Evolutionary conservation across 2,888 invertebrate species (phyloP), one percentile per base, ranked within the genome.

Genomic region (Caenorhabditis sp.): DNA sequence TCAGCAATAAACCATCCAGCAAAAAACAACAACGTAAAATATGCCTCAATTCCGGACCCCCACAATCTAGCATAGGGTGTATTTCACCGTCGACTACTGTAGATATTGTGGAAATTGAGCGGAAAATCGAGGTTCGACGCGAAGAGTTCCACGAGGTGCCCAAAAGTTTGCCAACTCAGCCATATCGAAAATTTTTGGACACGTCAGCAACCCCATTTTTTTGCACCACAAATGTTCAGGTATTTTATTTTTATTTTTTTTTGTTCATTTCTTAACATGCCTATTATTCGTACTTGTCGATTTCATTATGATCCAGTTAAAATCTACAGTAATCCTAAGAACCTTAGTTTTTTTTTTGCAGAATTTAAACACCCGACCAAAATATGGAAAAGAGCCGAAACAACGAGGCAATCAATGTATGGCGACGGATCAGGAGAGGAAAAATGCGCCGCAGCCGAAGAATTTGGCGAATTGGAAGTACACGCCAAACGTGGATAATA

Each of bases 21-120:
- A 52, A 2, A 25, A 50, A 20, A 38, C 21, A 4, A 12, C 31
- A 4, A 31, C 31, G 31, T 7, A 31, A 31, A 31, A 4, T 7
- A 10, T 31, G 4, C 5, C 31, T 7, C 14, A 4, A 14, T 56
- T 56, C 10, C 26, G 23, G n/a, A 56, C 26, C 56, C 25, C n/a
- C 56, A 25, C 56, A 54, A 12, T 26, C 56, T 10, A 17, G 4
- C 26, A 27, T 1, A 56, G 26, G n/a, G 21, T 17, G 4, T 4
- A 1, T 26, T 17, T 56, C n/a, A 3, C 17, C 38, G 17, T 43
- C 59, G 21, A 25, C 43, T 23, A 14, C 56, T 56, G 36, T 20
- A 38, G 50, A 49, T 14, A n/a, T 8, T 36, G 7, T 27, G 50
- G 43, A 70, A 62, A 25, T n/a, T 17, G 26, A 59, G 38, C 26